Evolutionary conservation across 2,113 vertebrate genomes (phyloP), one percentile per base, ranked within the genome.

Genomic region (Australoheros scitulus): DNA sequence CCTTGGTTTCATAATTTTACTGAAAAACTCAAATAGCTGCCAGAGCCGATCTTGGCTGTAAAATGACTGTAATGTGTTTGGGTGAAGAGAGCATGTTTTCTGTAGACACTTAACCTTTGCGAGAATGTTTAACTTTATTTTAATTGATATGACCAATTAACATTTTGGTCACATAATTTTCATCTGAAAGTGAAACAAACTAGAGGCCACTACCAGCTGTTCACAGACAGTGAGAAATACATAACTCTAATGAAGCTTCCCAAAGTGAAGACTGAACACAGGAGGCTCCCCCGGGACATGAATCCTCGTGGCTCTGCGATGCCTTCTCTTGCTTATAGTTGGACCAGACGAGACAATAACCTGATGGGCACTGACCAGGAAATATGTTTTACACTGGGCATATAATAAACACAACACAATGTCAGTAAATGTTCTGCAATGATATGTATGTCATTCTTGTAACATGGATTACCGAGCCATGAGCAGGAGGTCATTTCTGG

Each of bases 281-380:
- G 13, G 75, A 26, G 29, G 13, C 70, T 84, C 50, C 75, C 47
- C 24, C 65, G 61, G 82, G 88, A 86, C 52, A 76, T 74, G 29
- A 85, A 61, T 64, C 72, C 61, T 78, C 26, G 26, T 14, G 7
- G 56, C 26, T 11, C 24, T 50, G 26, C 15, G 58, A 29, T 36
- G 34, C 36, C 68, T 77, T 32, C 11, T 84, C 80, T 87, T 75
- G 80, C 70, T 82, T 89, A 85, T n/a, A 82, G 26, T 68, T 38
- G 0, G 26, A 34, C 83, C 60, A 76, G 20, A 76, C 0, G 34
- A 63, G 58, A 86, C 61, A 0, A n/a, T 43, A 76, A 26, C 34
- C 13, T 32, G n/a, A 29, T 32, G 26, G 41, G 0, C 34, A 58
- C 65, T 32, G 24, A 26, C 0, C 20, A 32, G 68, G 47, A n/a